Base-by-base conservation (phyloP, 37 sponge, comb jelly and placozoan species). In the Lycopodina hypogea region DNA sequence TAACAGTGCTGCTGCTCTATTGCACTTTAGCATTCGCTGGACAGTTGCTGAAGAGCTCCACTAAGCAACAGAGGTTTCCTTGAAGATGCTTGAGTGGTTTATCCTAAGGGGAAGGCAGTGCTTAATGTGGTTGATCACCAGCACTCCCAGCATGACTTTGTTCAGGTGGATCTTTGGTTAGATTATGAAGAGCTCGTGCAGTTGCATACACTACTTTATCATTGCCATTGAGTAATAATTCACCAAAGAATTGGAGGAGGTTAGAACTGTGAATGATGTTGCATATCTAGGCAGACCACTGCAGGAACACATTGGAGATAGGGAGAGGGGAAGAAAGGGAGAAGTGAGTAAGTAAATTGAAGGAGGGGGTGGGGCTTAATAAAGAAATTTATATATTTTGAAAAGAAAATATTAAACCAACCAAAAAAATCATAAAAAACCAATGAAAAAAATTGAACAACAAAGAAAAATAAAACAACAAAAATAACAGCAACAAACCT, bases 141-240 rank as follows among this genome's bases (percentile, higher is more conserved):
- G 72, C 17, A 56, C 62, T 4, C 66, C 66, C 61, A 97, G 81
- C 19, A 81, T 77, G 18, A 75, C 87, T 71, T 85, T 95, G 85
- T 95, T 97, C 6, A 74, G 38, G 7, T 68, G 85, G 75, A 95
- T n/a, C 93, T 26, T 81, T 80, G 64, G 93, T 78, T 42, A 97
- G 64, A 81, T 95, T 95, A 29, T 93, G 77, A 26, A 97, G 83
- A 22, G 91, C 89, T 40, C 82, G 78, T 40, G 89, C 83, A 23
- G 88, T 86, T 65, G 98, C 82, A 65, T 89, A 69, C 3, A 95
- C 88, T 32, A 95, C 96, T 26, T 81, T 52, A 29, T 97, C 98
- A 67, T 89, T 84, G 4, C 79, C 88, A 9, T 85, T 72, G 70
- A 76, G 74, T 15, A 93, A 59, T 32, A 95, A 83, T n/a, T 87